These are phyloP conservation scores for Datnioides undecimradiatus DNA, from an alignment of 2,113 vertebrate genomes.

Conservation along the genomic window DNA sequence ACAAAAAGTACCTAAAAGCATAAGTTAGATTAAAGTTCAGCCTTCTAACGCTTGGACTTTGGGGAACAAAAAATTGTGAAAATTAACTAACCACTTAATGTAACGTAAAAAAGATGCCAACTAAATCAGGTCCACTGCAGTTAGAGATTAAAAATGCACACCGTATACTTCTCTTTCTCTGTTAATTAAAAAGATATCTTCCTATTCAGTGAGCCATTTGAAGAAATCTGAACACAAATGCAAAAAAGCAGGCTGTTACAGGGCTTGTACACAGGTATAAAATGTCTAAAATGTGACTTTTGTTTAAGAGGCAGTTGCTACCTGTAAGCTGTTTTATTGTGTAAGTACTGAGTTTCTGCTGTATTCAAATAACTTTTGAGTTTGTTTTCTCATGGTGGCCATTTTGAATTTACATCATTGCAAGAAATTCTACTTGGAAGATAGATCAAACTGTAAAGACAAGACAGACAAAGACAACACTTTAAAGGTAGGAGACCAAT, in stretches of 20 bases:
- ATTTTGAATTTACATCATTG: neutral
- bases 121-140: conserved; percentile 19
- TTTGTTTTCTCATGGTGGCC: conserved; percentile 1
- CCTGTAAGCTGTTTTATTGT: conserved; percentile 35
- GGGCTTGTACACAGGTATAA: neutral
- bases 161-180: neutral
- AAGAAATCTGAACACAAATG: neutral
- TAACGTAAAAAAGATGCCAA: conserved; percentile 6
- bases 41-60: neutral
- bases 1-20: too few species aligned
- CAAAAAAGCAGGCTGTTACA: neutral
- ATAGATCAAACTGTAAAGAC: neutral
- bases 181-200: neutral
- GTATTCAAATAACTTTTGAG: neutral
- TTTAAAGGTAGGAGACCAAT: neutral
- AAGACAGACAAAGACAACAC: neutral
- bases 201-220: neutral
- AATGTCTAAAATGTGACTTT: conserved; percentile 40
- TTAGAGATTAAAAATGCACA: neutral
- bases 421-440: neutral
- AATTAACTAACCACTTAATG: neutral
- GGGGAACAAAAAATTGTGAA: neutral
- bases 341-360: conserved; percentile 40
- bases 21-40: neutral
- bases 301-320: conserved; percentile 26